These are phyloP conservation scores for Athalia rosae DNA, from an alignment of 2,888 invertebrate species.

Conservation along the genomic window DNA sequence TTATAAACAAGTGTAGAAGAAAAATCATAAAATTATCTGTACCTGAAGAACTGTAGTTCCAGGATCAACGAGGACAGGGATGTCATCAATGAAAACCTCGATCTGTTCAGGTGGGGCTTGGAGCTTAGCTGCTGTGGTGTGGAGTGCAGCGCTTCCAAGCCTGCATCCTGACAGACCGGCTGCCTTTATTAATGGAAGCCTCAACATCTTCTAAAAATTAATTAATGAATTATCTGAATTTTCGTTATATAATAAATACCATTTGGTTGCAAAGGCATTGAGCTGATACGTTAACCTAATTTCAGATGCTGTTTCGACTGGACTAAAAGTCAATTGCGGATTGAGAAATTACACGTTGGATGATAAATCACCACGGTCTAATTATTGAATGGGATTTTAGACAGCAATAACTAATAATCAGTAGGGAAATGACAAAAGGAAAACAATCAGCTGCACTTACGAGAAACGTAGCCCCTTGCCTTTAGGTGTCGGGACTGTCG, in stretches of 20 bases:
- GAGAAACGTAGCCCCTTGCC: conserved; percentile 50
- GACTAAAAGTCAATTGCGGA: conserved; percentile 33
- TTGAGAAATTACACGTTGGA: conserved; percentile 10
- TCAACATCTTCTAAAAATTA: conserved; percentile 79
- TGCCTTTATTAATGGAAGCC: conserved; percentile 84
- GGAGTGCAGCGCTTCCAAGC: conserved; percentile 67
- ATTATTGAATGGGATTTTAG: too few relatives aligned
- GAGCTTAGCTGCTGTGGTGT: conserved; percentile 63
- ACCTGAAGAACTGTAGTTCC: conserved; percentile 98
- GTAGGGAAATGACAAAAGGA: conserved; percentile 48
- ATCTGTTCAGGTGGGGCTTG: conserved; percentile 82
- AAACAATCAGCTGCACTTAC: conserved; percentile 3
- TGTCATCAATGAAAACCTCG: conserved; percentile 98
- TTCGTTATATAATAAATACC: conserved; percentile 61
- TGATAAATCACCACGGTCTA: not conserved
- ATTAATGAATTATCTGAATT: conserved; percentile 47
- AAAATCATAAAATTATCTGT: conserved; percentile 51
- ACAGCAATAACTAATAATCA: not conserved
- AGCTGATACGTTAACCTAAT: conserved; percentile 43
- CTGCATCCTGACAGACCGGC: conserved; percentile 73
- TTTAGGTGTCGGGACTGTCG: conserved; percentile 54
- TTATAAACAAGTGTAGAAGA: conserved; percentile 5
- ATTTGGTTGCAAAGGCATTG: conserved; percentile 19
- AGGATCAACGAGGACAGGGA: conserved; percentile 93
- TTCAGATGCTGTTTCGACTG: conserved; percentile 20